Base-by-base conservation (phyloP, 1,140 invertebrate species). In the Ostrea edulis region DNA sequence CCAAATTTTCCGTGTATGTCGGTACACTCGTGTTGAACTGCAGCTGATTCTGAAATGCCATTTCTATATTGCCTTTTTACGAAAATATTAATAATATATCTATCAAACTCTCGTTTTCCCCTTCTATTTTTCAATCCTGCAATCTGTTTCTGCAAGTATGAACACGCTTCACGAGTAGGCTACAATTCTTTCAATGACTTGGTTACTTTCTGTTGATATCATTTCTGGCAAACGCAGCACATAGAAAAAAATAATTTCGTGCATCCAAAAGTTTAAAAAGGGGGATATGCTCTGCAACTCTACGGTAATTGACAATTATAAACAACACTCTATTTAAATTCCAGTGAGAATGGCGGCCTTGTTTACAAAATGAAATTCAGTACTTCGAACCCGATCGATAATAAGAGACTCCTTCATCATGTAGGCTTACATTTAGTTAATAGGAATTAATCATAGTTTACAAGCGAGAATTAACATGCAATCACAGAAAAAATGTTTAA, bases 21-120 rank as follows among this genome's bases (percentile, higher is more conserved):
- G 92, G 91, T 44, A 90, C 90, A 81, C 86, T 77, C n/a, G 91
- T 52, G 88, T 93, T 93, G 77, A 93, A 93, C 90, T 92, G 92
- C 51, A 93, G 86, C 68, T 93, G 91, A 82, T 93, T 93, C 55
- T 83, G 82, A 83, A 83, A 83, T 11, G 82, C 82, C 52, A 54
- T 54, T 11, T 44, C 35, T 44, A 83, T 83, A 11, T 44, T 20
- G 55, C 7, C 44, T 81, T 81, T 8, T 81, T 81, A 35, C 71
- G 5, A 51, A 22, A 29, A 29, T 22, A 25, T 35, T 35, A 81
- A 81, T 35, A 9, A n/a, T 11, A 82, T 83, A 53, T 53, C 12
- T 12, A 77, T 14, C 25, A 77, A 77, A 9, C 25, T 8, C 4
- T 14, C 55, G 17, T 7, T 20, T 2, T 77, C 68, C 25, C 25